Percentiles rank a stretch among this genome's conserved stretches.
Evolutionary conservation across 2,888 invertebrate genomes (phyloP).

Genomic region (Pseudoips prasinana): DNA sequence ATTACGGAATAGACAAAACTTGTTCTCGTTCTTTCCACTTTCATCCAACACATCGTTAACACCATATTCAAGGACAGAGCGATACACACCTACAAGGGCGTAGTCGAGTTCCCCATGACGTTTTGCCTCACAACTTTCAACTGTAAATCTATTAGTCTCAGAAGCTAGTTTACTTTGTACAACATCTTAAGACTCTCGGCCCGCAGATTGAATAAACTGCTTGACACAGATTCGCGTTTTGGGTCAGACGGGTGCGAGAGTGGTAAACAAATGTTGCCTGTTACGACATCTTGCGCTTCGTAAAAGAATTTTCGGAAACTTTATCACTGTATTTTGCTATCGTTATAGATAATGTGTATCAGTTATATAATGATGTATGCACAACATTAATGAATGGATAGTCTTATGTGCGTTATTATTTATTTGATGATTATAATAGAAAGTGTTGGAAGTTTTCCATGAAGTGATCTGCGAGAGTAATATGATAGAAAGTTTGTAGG

Average conservation of each 20-base stretch:
- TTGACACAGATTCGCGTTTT: slow-evolving; percentile 81
- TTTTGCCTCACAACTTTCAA: slow-evolving; percentile 33
- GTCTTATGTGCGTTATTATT: no score
- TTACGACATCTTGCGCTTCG: slow-evolving; percentile 64
- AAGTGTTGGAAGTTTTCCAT: no score
- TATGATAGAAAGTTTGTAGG: no score
- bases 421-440: no score
- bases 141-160: slow-evolving; percentile 43
- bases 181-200: slow-evolving; percentile 50
- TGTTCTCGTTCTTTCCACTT: slow-evolving; percentile 37
- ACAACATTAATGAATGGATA: no score
- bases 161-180: slow-evolving; percentile 44
- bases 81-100: slow-evolving; percentile 61
- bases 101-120: slow-evolving; percentile 46
- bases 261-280: slow-evolving; percentile 64
- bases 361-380: no score
- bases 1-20: slow-evolving; percentile 24
- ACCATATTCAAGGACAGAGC: slow-evolving; percentile 68
- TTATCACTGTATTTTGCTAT: slow-evolving; percentile 1
- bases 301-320: slow-evolving; percentile 28
- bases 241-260: slow-evolving; percentile 72
- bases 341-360: background rate
- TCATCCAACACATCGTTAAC: slow-evolving; percentile 51
- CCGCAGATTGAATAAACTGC: slow-evolving; percentile 81
- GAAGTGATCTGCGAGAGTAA: no score